Evolutionary conservation across 2,113 vertebrate genomes (phyloP).

Genomic region (Ciconia maguari): DNA sequence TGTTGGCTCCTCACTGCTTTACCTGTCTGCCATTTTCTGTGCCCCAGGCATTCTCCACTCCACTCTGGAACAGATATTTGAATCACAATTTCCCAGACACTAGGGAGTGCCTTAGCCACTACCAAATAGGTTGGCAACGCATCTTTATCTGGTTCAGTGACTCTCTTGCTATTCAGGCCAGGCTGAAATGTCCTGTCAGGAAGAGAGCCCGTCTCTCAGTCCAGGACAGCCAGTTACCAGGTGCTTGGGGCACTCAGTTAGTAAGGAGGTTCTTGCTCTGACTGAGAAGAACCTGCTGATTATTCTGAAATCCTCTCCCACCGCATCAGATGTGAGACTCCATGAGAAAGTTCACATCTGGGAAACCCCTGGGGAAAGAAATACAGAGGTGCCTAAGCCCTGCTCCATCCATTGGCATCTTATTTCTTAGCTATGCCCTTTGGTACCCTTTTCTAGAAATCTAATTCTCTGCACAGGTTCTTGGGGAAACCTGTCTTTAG

Average conservation of each 20-base stretch:
- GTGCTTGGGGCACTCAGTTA: neutral
- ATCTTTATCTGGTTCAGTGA: neutral
- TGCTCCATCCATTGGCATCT: neutral
- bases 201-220: neutral
- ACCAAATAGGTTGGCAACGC: neutral
- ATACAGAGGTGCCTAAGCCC: neutral
- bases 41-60: neutral
- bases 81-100: neutral
- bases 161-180: neutral
- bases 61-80: neutral
- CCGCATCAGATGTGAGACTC: neutral
- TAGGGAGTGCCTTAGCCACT: neutral
- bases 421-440: neutral
- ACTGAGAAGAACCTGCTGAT: neutral
- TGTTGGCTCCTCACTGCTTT: neutral
- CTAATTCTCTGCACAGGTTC: neutral
- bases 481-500: neutral
- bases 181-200: neutral
- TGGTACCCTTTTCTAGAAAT: neutral
- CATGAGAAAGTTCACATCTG: neutral
- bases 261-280: neutral
- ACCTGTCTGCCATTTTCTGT: neutral
- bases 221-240: neutral
- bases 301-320: neutral
- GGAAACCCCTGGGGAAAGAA: neutral